These are phyloP conservation scores for Microctenopoma steveboyesi DNA, from an alignment of 2,797 vertebrate genomes.

Conservation along the genomic window DNA sequence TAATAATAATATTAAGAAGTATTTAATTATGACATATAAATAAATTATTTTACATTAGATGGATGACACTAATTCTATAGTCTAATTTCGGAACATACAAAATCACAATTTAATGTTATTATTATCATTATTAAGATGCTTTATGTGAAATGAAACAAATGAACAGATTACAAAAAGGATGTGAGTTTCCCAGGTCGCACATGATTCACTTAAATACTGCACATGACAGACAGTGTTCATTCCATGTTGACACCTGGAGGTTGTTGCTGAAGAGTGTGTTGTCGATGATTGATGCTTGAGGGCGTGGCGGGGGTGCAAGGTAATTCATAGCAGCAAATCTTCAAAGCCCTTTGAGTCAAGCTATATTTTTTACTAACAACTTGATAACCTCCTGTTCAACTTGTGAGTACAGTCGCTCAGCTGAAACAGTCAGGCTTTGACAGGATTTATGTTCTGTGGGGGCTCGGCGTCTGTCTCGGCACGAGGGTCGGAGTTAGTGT, in stretches of 20 bases:
- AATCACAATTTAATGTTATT: background rate
- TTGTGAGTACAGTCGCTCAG: conserved; percentile 47
- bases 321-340: conserved; percentile 64
- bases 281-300: conserved; percentile 59
- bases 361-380: conserved; percentile 54
- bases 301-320: conserved; percentile 36
- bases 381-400: conserved; percentile 50
- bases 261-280: conserved; percentile 38
- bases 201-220: background rate
- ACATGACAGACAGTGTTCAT: background rate
- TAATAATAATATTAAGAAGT: too few species aligned
- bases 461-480: conserved; percentile 41
- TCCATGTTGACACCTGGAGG: conserved; percentile 43
- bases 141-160: background rate
- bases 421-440: conserved; percentile 35
- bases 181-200: background rate
- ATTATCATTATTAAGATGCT: background rate
- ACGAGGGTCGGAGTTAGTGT: conserved; percentile 33
- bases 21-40: background rate
- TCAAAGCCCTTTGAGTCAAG: conserved; percentile 39
- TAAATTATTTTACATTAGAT: background rate
- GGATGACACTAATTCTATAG: background rate
- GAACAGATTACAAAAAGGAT: background rate
- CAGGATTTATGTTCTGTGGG: conserved; percentile 39
- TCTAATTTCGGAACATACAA: background rate